Evolutionary conservation across 2,888 invertebrate species (phyloP).

Genomic region (Andrena camellia): DNA sequence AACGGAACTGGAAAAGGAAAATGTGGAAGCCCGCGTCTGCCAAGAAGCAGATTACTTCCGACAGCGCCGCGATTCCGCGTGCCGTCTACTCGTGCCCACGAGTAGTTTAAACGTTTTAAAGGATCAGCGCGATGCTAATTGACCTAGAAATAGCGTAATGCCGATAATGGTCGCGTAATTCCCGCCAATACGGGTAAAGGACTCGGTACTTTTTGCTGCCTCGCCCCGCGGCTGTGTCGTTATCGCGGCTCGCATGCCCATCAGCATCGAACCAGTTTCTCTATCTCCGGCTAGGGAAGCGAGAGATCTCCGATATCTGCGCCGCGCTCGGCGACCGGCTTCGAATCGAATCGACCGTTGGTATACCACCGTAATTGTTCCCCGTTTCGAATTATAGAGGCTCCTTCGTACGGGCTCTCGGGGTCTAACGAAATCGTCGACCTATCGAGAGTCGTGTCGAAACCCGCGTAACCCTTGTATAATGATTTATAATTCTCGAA

Average conservation of each 20-base stretch:
- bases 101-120: constrained; percentile 65
- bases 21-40: not conserved
- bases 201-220: constrained; percentile 55
- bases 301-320: not conserved
- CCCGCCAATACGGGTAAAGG: constrained; percentile 75
- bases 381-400: not conserved
- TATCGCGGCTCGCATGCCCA: constrained; percentile 31
- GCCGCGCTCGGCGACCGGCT: constrained; percentile 9
- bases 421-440: constrained; percentile 46
- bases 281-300: not conserved
- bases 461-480: constrained; percentile 39
- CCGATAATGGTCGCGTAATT: constrained; percentile 77
- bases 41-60: constrained; percentile 50
- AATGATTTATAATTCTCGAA: constrained; percentile 60
- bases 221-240: constrained; percentile 49
- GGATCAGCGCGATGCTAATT: constrained; percentile 69
- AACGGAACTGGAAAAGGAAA: constrained; percentile 16
- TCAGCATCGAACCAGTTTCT: constrained; percentile 41
- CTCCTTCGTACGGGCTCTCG: not conserved
- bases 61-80: constrained; percentile 40
- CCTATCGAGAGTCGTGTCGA: constrained; percentile 41
- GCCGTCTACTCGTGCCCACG: constrained; percentile 40
- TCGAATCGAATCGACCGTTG: not conserved
- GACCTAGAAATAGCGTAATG: constrained; percentile 75
- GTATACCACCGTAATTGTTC: constrained; percentile 22